These are phyloP conservation scores for Phanerotoma sp. DNA, from an alignment of 2,888 invertebrate species.

Conservation along the genomic window DNA sequence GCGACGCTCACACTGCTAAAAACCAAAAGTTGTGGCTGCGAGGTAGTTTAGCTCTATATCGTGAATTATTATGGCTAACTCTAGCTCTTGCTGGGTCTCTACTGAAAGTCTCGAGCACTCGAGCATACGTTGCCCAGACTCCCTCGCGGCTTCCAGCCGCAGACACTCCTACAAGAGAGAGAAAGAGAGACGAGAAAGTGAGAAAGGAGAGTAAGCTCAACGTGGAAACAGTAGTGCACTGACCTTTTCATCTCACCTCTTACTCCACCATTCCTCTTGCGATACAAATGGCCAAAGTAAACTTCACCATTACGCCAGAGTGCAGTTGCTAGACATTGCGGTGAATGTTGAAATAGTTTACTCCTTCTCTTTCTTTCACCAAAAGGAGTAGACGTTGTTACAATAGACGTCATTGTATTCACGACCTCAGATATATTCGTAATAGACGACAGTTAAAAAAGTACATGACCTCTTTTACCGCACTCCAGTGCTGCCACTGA, in stretches of 20 bases:
- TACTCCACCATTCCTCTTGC: constrained; percentile 4
- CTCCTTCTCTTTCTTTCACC: constrained; percentile 2
- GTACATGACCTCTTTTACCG: no score
- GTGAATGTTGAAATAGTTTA: constrained; percentile 35
- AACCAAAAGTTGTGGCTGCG: constrained; percentile 8
- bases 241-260: constrained; percentile 16
- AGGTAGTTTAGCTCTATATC: constrained; percentile 36
- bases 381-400: not conserved
- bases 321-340: constrained; percentile 28
- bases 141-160: constrained; percentile 19
- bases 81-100: not conserved
- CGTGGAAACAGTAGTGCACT: constrained; percentile 2
- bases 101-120: constrained; percentile 25
- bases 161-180: constrained; percentile 14
- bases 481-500: no score
- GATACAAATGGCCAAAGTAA: constrained; percentile 56
- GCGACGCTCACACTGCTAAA: constrained; percentile 31
- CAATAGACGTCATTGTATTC: constrained; percentile 15
- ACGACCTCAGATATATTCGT: constrained; percentile 4
- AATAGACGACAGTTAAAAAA: not conserved
- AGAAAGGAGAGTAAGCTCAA: no score
- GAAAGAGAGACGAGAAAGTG: no score
- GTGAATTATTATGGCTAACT: constrained; percentile 51
- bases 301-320: constrained; percentile 52
- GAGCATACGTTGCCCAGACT: constrained; percentile 17